Evolutionary conservation across 2,888 invertebrate species (phyloP).

Genomic region (Diplazon laetatorius): DNA sequence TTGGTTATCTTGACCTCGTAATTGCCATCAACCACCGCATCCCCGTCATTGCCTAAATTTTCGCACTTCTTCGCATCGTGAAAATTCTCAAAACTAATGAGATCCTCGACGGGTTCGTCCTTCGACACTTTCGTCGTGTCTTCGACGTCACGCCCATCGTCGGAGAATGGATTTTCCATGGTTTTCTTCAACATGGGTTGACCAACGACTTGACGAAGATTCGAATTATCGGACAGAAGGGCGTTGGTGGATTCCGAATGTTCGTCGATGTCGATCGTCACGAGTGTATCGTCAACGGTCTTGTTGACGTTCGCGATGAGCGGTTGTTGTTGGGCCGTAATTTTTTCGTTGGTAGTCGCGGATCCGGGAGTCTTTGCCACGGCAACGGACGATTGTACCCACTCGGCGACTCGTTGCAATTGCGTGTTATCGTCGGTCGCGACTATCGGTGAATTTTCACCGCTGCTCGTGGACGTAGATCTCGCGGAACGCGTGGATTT

Average conservation of each 20-base stretch:
- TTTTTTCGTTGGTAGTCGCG: conserved; percentile 23
- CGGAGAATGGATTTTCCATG: conserved; percentile 49
- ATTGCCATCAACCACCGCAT: conserved; percentile 62
- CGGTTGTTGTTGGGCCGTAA: conserved; percentile 22
- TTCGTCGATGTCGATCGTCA: conserved; percentile 53
- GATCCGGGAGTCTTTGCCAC: conserved; percentile 49
- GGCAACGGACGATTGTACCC: conserved; percentile 85
- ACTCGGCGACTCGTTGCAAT: conserved; percentile 89
- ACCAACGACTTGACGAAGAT: conserved; percentile 44
- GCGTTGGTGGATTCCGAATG: conserved; percentile 11
- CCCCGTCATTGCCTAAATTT: conserved; percentile 23
- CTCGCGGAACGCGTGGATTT: conserved; percentile 75
- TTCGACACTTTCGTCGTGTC: background rate
- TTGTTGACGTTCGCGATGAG: conserved; percentile 27
- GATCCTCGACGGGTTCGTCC: conserved; percentile 67
- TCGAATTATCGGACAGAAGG: conserved; percentile 16
- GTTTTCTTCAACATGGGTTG: conserved; percentile 13
- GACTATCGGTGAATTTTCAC: conserved; percentile 73
- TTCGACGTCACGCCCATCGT: background rate
- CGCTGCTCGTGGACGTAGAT: conserved; percentile 77
- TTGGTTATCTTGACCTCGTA: conserved; percentile 79
- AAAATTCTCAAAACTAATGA: conserved; percentile 76
- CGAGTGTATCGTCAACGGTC: conserved; percentile 60
- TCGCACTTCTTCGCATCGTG: conserved; percentile 71
- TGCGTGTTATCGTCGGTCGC: conserved; percentile 79